A percentile compares a stretch with the other conserved stretches of the same genome.
These are phyloP conservation scores for Anarhynchus alexandrinus DNA, from an alignment of 2,113 vertebrate genomes.

Conservation along the genomic window DNA sequence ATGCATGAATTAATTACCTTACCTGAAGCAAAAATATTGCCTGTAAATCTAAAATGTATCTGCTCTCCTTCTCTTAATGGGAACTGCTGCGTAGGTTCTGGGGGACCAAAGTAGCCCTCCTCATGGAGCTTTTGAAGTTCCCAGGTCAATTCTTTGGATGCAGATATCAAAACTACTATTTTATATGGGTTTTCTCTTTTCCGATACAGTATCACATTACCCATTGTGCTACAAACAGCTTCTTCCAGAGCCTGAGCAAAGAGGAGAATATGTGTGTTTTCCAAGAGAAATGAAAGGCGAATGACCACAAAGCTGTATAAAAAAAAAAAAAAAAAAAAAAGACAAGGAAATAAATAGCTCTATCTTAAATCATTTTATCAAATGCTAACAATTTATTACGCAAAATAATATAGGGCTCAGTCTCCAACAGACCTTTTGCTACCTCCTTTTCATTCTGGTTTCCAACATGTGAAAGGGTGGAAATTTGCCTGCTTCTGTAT, in stretches of 20 bases:
- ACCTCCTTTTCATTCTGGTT: background rate
- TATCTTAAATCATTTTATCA: background rate
- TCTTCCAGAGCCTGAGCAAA: slow-evolving; percentile 81
- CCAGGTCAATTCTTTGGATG: slow-evolving; percentile 77
- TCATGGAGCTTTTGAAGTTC: slow-evolving; percentile 69
- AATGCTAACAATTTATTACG: background rate
- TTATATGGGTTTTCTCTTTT: slow-evolving; percentile 68
- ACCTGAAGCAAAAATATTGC: slow-evolving; percentile 86
- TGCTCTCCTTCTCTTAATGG: slow-evolving; percentile 83
- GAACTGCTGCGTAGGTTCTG: slow-evolving; percentile 75
- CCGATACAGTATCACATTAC: slow-evolving; percentile 73
- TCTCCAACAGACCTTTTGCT: background rate
- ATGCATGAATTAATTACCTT: background rate
- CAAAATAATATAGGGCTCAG: background rate
- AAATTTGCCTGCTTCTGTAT: background rate
- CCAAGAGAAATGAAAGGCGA: slow-evolving; percentile 71
- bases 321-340: too few relatives aligned
- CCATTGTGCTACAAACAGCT: slow-evolving; percentile 56
- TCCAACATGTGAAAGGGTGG: background rate
- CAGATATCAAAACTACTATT: slow-evolving; percentile 68
- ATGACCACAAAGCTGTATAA: slow-evolving; percentile 78
- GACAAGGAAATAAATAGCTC: background rate
- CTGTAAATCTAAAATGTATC: slow-evolving; percentile 80
- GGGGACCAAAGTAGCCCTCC: slow-evolving; percentile 70
- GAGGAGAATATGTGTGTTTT: slow-evolving; percentile 55